Percentiles rank a stretch among this genome's conserved stretches.
Evolutionary conservation across 1,140 invertebrate species (phyloP).

Genomic region (Trichonephila clavata): DNA sequence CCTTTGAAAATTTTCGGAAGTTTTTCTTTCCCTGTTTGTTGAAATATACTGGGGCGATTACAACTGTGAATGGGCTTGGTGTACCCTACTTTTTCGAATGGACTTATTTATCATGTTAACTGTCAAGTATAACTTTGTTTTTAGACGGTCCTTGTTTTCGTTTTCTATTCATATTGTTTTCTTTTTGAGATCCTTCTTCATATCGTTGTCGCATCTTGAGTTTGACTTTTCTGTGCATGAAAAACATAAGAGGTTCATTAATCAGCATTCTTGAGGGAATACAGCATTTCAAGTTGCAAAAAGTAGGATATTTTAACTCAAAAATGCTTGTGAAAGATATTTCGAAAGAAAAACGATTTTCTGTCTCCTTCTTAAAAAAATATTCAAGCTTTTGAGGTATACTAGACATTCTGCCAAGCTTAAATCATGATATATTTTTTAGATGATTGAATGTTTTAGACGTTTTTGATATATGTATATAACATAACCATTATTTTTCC

Average conservation of each 20-base stretch:
- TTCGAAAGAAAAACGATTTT: background rate
- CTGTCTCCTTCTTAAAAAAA: background rate
- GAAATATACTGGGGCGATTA: background rate
- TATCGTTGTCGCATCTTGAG: background rate
- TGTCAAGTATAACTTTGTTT: background rate
- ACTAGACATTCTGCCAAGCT: background rate
- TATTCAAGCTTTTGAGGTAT: background rate
- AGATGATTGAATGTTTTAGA: conserved; percentile 1
- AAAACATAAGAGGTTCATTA: background rate
- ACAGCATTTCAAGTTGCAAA: background rate
- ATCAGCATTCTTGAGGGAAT: background rate
- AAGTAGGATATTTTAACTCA: background rate
- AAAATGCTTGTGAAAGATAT: background rate
- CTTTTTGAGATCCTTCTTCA: background rate
- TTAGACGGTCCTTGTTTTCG: background rate
- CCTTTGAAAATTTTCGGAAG: background rate
- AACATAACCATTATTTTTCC: too few species aligned
- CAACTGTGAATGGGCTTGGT: background rate
- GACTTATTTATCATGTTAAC: background rate
- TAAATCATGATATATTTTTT: background rate
- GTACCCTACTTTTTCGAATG: background rate
- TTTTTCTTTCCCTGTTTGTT: background rate
- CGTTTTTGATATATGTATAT: background rate
- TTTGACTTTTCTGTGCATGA: background rate
- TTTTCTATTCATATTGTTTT: background rate